Conservation (phyloP, 2,888 invertebrate species). For the Cheilosia vernalis region DNA sequence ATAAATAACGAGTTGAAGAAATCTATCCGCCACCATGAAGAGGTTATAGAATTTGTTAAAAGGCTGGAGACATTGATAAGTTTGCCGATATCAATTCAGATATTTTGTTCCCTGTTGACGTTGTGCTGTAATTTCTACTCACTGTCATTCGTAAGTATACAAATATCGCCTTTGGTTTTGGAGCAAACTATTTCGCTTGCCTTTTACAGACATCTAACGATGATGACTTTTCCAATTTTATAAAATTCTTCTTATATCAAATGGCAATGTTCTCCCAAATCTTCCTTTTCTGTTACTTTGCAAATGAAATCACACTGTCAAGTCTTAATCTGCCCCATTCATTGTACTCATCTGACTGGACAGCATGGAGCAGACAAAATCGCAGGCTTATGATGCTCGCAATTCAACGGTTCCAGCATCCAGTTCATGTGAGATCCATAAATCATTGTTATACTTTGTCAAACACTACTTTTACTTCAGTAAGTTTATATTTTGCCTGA, state of each 20-base stretch:
- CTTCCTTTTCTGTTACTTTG: conserved; percentile 78
- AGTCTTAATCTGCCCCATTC: conserved; percentile 76
- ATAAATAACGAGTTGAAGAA: conserved; percentile 76
- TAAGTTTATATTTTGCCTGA: conserved; percentile 74
- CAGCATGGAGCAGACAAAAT: conserved; percentile 74
- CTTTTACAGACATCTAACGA: conserved; percentile 10
- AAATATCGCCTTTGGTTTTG: background rate
- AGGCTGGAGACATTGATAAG: conserved; percentile 77
- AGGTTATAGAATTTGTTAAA: conserved; percentile 74
- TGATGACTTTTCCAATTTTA: conserved; percentile 40
- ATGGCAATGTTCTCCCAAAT: conserved; percentile 77
- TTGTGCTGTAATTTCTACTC: conserved; percentile 80
- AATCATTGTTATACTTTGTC: conserved; percentile 77
- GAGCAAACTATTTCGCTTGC: background rate
- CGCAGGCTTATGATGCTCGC: conserved; percentile 76
- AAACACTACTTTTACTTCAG: conserved; percentile 79
- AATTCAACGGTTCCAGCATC: conserved; percentile 75
- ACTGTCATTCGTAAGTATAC: conserved; percentile 78
- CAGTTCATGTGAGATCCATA: conserved; percentile 76
- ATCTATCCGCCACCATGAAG: conserved; percentile 76
- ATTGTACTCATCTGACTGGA: conserved; percentile 78
- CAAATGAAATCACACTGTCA: conserved; percentile 77
- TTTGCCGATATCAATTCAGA: conserved; percentile 79
- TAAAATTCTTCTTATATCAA: conserved; percentile 76
- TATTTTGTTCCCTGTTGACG: conserved; percentile 79